Base-by-base conservation (phyloP, 2,797 vertebrate genomes). In the Enteromius viviparus region DNA sequence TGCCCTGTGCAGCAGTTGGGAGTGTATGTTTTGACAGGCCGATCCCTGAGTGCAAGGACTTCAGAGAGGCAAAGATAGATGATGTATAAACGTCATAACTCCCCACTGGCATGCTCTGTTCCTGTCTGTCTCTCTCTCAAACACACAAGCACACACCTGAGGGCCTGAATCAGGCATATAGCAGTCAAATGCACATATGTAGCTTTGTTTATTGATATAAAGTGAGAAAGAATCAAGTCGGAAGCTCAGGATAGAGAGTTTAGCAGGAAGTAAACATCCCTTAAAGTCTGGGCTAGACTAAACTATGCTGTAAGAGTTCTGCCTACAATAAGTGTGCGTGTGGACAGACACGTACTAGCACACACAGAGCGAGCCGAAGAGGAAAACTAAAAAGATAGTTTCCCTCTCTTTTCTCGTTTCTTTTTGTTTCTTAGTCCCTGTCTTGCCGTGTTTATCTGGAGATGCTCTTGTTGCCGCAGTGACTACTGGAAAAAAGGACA, bases 1-100 rank as follows among this genome's bases (percentile, higher is more conserved):
- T 69, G 80, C 78, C 81, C 80, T 85, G 70, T 53, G 55, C 72
- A 84, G 47, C 86, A 53, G 78, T 82, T 62, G 62, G 81, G 45
- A 87, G 72, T 72, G 82, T 87, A 81, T 88, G 86, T 88, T 88
- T 88, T 88, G 86, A 88, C 87, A 87, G 84, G 80, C 82, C 3
- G 17, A 84, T 86, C 85, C 87, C 79, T 66, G 84, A 86, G 85
- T 80, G 83, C 82, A 84, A 83, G 76, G 82, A 82, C 85, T 84
- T 64, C 72, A 80, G 79, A 84, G 85, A 86, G 82, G 81, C 76
- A 85, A 86, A 88, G 87, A 88, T 85, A 85, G 84, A 88, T 87
- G 87, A 81, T 86, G 85, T 88, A 84, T 88, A 86, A 86, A 87
- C 65, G 70, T 78, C 64, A 86, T 47, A 69, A 84, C 23, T 78